Evolutionary conservation across 2,113 vertebrate genomes (phyloP), one percentile per base, ranked within the genome.

Genomic region (Callipepla californica): DNA sequence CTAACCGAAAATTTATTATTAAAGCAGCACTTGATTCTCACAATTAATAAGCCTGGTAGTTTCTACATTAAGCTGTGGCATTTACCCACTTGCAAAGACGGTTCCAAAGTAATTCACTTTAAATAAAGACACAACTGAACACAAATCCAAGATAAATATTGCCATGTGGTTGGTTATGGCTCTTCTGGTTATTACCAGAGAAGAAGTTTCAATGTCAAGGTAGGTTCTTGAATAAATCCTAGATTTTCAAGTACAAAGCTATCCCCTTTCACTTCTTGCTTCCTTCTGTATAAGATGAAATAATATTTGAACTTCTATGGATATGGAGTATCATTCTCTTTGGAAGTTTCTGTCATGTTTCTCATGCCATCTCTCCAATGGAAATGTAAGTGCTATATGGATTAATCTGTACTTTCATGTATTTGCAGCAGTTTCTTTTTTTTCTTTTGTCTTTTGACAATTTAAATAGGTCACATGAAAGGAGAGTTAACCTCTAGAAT

Each of bases 1-100:
- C 3, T 1, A 72, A 20, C 0, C 6, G 34, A 77, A 11, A 0
- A 0, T 4, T 11, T 8, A 18, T 19, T 11, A n/a, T 13, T 26
- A 5, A 9, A 23, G 48, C 4, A 23, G 2, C 2, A 10, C 86
- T 45, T 51, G 3, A 19, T 68, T 85, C 26, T 55, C 1, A 0
- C 3, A 51, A 16, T 51, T 51, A 58, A 70, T 23, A 51, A 85
- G n/a, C 1, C 9, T 74, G 1, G 0, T n/a, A 45, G 11, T 36
- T 76, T 13, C 8, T 66, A 20, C 13, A 25, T 28, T 42, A 30
- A 83, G 2, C 38, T 63, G 6, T 13, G 8, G 1, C 10, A 55
- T 80, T 77, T 90, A 58, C 7, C 2, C 2, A 55, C 3, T 34
- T 20, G 2, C 4, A 63, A 70, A 48, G 48, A 20, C 66, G 14